phyloP scores from a whole-genome alignment of 2,797 vertebrate species.

The Phyllotis vaccarum region DNA sequence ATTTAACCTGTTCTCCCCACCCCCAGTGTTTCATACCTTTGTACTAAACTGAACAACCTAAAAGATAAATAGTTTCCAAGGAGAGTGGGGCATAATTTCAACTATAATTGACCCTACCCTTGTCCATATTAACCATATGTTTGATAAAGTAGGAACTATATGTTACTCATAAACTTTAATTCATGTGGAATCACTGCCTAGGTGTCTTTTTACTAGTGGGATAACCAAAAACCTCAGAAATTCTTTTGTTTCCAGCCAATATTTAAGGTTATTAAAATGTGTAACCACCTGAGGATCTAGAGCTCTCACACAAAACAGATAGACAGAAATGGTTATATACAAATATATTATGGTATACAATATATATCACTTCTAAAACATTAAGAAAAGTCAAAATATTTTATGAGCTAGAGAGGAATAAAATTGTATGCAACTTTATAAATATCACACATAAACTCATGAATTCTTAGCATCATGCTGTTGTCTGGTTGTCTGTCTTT shows the following conservation, averaged over 20 bases:
- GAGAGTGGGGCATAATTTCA: background rate
- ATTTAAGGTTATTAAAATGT: background rate
- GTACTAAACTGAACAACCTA: background rate
- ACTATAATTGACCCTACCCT: background rate
- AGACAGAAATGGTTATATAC: background rate
- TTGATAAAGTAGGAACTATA: background rate
- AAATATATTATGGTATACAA: background rate
- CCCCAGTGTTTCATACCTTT: background rate
- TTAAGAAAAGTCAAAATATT: slow-evolving; percentile 59
- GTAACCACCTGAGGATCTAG: background rate
- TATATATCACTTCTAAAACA: slow-evolving; percentile 34
- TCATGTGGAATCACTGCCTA: background rate
- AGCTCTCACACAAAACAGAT: background rate
- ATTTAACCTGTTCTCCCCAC: background rate
- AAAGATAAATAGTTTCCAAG: background rate
- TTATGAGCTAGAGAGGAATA: slow-evolving; percentile 40
- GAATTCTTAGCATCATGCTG: background rate
- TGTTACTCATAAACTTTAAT: slow-evolving; percentile 65
- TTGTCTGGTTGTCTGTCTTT: background rate
- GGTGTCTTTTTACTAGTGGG: background rate
- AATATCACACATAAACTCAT: slow-evolving; percentile 60
- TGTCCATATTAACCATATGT: background rate
- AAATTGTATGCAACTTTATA: slow-evolving; percentile 29
- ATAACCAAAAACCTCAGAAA: background rate
- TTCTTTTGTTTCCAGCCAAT: background rate